Base-by-base conservation (phyloP, 2,797 vertebrate species). In the Typhlichthys eigenmanni region DNA sequence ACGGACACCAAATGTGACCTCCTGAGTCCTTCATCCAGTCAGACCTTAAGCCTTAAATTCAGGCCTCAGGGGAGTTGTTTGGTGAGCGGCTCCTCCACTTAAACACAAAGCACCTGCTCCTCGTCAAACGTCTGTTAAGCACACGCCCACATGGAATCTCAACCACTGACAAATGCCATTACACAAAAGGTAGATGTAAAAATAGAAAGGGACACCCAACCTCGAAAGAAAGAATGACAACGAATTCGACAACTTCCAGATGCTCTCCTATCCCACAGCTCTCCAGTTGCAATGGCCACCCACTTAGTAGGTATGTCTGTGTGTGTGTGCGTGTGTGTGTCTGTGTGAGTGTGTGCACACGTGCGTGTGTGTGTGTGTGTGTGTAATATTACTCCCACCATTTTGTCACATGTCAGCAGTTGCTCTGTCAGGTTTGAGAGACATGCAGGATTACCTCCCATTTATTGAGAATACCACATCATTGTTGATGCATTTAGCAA, bases 381-480 rank as follows among this genome's bases (percentile, higher is more conserved):
- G 3, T 67, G 83, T 77, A 83, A 87, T 70, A 62, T 70, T 75
- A 87, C 83, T 76, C 82, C 75, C 56, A 74, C 54, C 75, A 58
- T 73, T 85, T 75, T 73, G 64, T 68, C 74, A 76, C 79, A 82
- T 83, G 86, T 86, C 87, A 83, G 79, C 82, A 84, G 78, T 78
- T 81, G 85, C 79, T 84, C 78, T 60, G 73, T 83, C 85, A 82
- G 80, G 74, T 75, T 57, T 71, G 69, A 47, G 16, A 54, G 16
- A 66, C 46, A 29, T 58, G 66, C 4, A 67, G 47, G 76, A 80
- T 75, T 76, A 81, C 5, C 66, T 66, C 47, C 55, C 29, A 29
- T 19, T 55, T 62, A 55, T 55, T 47, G 10, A 64, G 58, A 63
- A 17, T 50, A 64, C 58, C 55, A 60, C 72, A 68, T 62, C 70